phyloP scores from a whole-genome alignment of 2,113 vertebrate species.

The Tachuris rubrigastra region DNA sequence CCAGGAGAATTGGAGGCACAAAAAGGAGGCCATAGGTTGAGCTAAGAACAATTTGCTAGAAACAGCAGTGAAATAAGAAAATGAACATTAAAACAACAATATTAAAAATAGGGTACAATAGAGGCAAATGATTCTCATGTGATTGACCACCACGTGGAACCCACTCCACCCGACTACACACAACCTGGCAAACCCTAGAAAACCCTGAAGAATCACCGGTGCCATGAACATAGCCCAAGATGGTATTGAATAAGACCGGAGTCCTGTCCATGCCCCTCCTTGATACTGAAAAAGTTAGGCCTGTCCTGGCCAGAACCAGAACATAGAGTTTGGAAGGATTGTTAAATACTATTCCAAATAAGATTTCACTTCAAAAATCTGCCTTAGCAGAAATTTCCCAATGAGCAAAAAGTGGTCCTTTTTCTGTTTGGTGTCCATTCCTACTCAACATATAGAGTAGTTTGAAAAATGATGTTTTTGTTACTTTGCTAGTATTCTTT shows the following conservation, averaged over 20 bases:
- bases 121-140: fast-evolving
- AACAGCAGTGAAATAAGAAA: neutral
- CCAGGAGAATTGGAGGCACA: neutral
- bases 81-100: neutral
- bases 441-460: neutral
- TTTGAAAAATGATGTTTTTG: neutral
- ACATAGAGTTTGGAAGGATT: neutral
- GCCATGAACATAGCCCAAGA: fast-evolving
- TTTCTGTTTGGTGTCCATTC: neutral
- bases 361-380: neutral
- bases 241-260: fast-evolving
- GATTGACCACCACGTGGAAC: fast-evolving
- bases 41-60: neutral
- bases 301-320: fast-evolving
- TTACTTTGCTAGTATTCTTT: conserved; percentile 30
- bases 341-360: neutral
- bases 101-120: neutral
- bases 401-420: neutral
- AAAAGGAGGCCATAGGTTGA: neutral
- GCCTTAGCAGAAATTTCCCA: neutral
- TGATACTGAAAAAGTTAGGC: neutral
- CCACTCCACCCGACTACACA: fast-evolving
- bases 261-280: fast-evolving
- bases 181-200: neutral
- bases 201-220: fast-evolving